Evolutionary conservation across 2,113 vertebrate species (phyloP).

Genomic region (Chionodraco myersi): DNA sequence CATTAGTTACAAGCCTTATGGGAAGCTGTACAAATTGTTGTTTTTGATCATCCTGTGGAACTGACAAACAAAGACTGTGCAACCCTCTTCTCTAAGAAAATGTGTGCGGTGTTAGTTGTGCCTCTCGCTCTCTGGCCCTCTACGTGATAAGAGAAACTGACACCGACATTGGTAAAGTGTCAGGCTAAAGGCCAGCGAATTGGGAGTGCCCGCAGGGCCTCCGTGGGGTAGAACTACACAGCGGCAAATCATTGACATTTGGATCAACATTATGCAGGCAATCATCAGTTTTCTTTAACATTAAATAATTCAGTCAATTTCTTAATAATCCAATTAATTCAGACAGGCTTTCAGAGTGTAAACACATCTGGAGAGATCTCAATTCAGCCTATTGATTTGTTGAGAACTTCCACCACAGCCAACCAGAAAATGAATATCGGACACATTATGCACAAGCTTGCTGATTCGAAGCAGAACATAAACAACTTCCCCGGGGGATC

Average conservation of each 20-base stretch:
- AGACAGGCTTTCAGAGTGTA: conserved; percentile 28
- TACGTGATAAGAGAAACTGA: conserved; percentile 30
- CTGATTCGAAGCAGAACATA: not conserved
- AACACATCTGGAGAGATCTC: conserved; percentile 43
- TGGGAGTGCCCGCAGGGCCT: conserved; percentile 22
- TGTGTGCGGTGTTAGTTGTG: not conserved
- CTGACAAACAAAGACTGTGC: conserved; percentile 1
- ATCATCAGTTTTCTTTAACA: conserved; percentile 44
- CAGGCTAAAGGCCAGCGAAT: conserved; percentile 30
- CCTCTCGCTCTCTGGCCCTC: not conserved
- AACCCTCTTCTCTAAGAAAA: not conserved
- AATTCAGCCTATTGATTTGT: conserved; percentile 28
- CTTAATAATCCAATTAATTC: conserved; percentile 45
- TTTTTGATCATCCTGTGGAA: not conserved
- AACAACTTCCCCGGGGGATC: no score
- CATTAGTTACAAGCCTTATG: not conserved
- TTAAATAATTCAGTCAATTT: conserved; percentile 30
- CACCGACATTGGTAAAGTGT: conserved; percentile 57
- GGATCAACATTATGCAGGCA: conserved; percentile 37
- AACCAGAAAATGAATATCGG: conserved; percentile 35
- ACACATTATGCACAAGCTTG: conserved; percentile 24
- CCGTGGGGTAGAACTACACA: conserved; percentile 13
- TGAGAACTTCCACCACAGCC: conserved; percentile 20
- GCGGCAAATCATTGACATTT: conserved; percentile 38
- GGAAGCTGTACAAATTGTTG: not conserved